Conservation (phyloP, 2,797 vertebrate species). For the Danio choprae region DNA sequence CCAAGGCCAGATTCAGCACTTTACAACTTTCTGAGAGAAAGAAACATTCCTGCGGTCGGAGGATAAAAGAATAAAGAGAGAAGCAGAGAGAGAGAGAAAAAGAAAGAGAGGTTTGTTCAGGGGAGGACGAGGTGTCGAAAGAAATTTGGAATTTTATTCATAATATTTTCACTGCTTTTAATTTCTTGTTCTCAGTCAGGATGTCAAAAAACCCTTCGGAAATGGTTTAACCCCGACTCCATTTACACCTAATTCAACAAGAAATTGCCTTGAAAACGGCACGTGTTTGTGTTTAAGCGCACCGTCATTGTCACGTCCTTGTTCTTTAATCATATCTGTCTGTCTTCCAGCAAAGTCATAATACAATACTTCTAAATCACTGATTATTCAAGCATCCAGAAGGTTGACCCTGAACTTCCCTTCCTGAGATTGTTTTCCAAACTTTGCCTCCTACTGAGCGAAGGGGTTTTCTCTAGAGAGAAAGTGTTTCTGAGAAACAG, state of each 20-base stretch:
- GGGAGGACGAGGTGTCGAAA: constrained; percentile 57
- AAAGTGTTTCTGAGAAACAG: constrained; percentile 19
- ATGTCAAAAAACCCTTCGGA: constrained; percentile 32
- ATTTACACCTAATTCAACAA: constrained; percentile 63
- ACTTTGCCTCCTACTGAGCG: constrained; percentile 41
- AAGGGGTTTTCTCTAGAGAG: constrained; percentile 5
- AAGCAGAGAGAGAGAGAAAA: constrained; percentile 38
- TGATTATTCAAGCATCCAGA: background rate
- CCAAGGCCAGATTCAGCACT: constrained; percentile 79
- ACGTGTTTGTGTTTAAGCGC: constrained; percentile 5
- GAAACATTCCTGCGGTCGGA: constrained; percentile 76
- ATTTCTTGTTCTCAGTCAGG: constrained; percentile 47
- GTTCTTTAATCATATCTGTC: background rate
- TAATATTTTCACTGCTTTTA: constrained; percentile 73
- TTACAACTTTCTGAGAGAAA: constrained; percentile 77
- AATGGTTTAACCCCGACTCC: constrained; percentile 66
- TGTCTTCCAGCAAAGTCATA: background rate
- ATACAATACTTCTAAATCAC: constrained; percentile 15
- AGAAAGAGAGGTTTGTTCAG: constrained; percentile 32
- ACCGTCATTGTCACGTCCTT: background rate
- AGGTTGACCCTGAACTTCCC: constrained; percentile 6
- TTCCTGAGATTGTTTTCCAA: constrained; percentile 38
- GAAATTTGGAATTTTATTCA: constrained; percentile 72
- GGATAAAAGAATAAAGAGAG: constrained; percentile 37
- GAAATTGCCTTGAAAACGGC: constrained; percentile 28